phyloP scores from a whole-genome alignment of 2,113 vertebrate species.

The Chloroceryle aenea region DNA sequence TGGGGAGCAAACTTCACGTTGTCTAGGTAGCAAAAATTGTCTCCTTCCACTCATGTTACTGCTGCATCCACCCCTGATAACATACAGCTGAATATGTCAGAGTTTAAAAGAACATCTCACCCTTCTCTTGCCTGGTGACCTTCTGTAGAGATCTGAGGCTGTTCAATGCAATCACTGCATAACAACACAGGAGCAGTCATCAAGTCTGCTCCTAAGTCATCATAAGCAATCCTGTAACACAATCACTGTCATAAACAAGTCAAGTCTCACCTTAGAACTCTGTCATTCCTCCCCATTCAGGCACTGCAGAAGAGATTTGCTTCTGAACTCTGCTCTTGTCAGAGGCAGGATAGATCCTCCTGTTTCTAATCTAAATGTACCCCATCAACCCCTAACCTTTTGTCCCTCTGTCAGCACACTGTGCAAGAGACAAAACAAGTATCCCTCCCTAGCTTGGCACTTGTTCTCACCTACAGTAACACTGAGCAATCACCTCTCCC shows the following conservation, averaged over 20 bases:
- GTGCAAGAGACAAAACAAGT: neutral
- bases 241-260: neutral
- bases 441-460: neutral
- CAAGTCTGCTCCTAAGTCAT: neutral
- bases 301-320: neutral
- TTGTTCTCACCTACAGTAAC: neutral
- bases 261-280: neutral
- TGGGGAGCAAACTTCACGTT: neutral
- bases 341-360: neutral
- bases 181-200: neutral
- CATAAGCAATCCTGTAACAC: neutral
- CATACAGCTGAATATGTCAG: neutral
- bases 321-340: conserved; percentile 7
- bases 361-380: neutral
- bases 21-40: neutral
- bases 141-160: neutral
- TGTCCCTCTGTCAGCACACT: rapidly evolving
- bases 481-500: neutral
- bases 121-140: neutral
- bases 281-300: neutral
- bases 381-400: neutral
- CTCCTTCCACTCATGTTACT: neutral
- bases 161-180: neutral
- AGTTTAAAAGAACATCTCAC: neutral
- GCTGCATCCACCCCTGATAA: neutral